Evolutionary conservation across 2,888 invertebrate genomes (phyloP), one percentile per base, ranked within the genome.

Genomic region (Calameuta filiformis): DNA sequence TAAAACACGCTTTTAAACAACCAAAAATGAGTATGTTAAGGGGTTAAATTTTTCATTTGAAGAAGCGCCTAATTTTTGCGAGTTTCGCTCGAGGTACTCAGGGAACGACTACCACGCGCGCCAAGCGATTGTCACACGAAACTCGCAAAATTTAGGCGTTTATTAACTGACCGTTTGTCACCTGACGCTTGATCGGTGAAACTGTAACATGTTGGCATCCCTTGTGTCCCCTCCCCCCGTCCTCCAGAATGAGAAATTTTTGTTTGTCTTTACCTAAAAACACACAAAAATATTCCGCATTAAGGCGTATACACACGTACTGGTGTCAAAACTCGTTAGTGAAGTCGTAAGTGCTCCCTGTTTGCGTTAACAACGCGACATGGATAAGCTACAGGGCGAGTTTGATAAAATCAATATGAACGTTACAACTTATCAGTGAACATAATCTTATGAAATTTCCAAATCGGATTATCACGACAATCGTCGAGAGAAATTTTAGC

Each of bases 201-300:
- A 81, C 76, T 40, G 88, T 86, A 82, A 85, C 89, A 89, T 88
- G 85, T 73, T 85, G 87, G 84, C 88, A 86, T 83, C 84, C 87
- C 83, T 83, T 86, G 73, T 78, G 86, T 82, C 83, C 85, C 81
- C 82, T 84, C 82, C 84, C 87, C 82, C 84, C 87, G 84, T 88
- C 89, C 89, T 89, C 89, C 89, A 89, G 87, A 84, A 82, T 88
- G 88, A 84, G 84, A 82, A 83, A 81, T 79, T 83, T 80, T 71
- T 77, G 82, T 76, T 73, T 76, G 76, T 23, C 6, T 23, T 56
- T 56, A 23, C 23, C 56, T 56, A 23, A 56, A 56, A 56, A 9
- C 56, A 56, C 23, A 56, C 23, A 23, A 56, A 56, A 56, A 56
- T 23, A 56, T 9, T 56, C 23, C 23, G 23, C 23, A 56, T 56